Evolutionary conservation across 2,797 vertebrate genomes (phyloP).

Genomic region (Otolemur crassicaudatus): DNA sequence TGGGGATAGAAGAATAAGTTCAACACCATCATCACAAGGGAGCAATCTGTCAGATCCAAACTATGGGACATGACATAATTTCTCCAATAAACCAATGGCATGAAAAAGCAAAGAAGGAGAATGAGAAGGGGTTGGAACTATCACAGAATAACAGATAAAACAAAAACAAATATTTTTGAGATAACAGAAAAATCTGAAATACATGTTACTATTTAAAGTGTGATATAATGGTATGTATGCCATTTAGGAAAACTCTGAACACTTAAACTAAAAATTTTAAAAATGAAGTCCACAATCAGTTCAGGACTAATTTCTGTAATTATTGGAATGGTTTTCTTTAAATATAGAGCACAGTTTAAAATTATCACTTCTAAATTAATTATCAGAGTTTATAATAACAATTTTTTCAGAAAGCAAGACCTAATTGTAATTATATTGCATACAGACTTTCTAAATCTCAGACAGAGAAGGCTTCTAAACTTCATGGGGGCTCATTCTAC

Average conservation of each 20-base stretch:
- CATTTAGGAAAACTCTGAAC: background rate
- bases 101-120: background rate
- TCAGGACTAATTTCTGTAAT: conserved; percentile 16
- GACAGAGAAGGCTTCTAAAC: background rate
- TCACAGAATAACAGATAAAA: background rate
- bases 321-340: background rate
- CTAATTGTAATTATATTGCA: background rate
- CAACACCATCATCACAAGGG: background rate
- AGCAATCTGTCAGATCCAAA: background rate
- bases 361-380: conserved; percentile 50
- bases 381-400: background rate
- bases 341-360: background rate
- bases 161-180: conserved; percentile 17
- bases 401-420: conserved; percentile 42
- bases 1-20: background rate
- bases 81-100: background rate
- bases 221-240: background rate
- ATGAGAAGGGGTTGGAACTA: background rate
- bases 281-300: background rate
- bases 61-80: background rate
- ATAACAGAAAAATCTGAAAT: background rate
- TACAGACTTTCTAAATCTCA: conserved; percentile 22
- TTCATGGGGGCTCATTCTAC: background rate
- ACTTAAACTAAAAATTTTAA: background rate
- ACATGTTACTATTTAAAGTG: background rate